phyloP scores from a whole-genome alignment of 1,140 invertebrate genomes.

The Palaemon carinicauda region DNA sequence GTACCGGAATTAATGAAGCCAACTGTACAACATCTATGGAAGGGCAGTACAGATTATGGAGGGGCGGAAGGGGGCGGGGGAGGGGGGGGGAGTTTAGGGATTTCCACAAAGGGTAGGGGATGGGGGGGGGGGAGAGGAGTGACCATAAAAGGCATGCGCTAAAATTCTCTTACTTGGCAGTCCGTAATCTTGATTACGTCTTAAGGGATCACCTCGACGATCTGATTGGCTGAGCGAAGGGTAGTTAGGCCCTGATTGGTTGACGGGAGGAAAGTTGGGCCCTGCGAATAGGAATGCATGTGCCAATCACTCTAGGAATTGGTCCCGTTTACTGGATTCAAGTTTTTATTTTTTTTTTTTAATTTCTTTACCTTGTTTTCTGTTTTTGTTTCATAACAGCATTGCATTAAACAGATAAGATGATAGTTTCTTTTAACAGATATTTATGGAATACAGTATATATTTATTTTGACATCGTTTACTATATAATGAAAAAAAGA shows the following conservation, averaged over 20 bases:
- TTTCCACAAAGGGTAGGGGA: not conserved
- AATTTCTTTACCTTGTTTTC: too few species aligned
- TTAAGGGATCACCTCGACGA: slow-evolving; percentile 20
- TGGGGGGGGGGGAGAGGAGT: not conserved
- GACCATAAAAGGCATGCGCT: not conserved
- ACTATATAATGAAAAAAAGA: too few species aligned
- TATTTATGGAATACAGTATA: too few species aligned
- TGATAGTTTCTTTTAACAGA: too few species aligned
- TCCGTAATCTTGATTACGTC: slow-evolving; percentile 26
- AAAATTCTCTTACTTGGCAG: slow-evolving; percentile 25
- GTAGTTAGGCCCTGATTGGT: slow-evolving; percentile 33
- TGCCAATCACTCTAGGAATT: slow-evolving; percentile 24
- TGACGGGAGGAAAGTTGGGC: slow-evolving; percentile 28
- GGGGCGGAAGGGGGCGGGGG: not conserved
- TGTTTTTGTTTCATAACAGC: too few species aligned
- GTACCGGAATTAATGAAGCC: too few species aligned
- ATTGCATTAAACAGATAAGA: too few species aligned
- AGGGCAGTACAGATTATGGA: not conserved
- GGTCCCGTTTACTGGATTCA: not conserved
- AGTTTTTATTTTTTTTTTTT: too few species aligned
- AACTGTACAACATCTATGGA: too few species aligned
- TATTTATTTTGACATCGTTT: too few species aligned
- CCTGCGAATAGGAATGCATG: slow-evolving; percentile 24
- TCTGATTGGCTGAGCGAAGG: slow-evolving; percentile 29
- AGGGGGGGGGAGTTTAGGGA: too few species aligned